Evolutionary conservation across 2,888 invertebrate species (phyloP).

Genomic region (Tetragonula carbonaria): DNA sequence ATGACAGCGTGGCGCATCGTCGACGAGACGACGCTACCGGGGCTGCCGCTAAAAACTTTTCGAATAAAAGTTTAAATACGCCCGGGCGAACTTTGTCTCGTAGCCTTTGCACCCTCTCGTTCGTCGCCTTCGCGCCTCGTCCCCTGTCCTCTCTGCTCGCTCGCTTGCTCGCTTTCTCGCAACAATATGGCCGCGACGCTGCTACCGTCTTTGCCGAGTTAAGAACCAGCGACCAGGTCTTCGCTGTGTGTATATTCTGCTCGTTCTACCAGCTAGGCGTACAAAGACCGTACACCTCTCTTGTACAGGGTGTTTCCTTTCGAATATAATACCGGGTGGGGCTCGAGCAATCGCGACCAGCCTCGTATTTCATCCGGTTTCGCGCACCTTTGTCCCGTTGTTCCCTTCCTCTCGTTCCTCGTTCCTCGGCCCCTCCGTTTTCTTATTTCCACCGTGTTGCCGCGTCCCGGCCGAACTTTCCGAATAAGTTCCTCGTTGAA

Average conservation of each 20-base stretch:
- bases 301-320: constrained; percentile 40
- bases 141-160: background rate
- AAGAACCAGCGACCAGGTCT: constrained; percentile 21
- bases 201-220: constrained; percentile 34
- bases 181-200: constrained; percentile 74
- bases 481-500: constrained; percentile 60
- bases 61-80: constrained; percentile 83
- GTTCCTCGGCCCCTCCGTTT: background rate
- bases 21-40: background rate
- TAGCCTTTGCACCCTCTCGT: constrained; percentile 31
- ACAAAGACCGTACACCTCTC: constrained; percentile 23
- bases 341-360: constrained; percentile 52
- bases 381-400: constrained; percentile 16
- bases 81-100: constrained; percentile 78
- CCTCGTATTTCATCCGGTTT: constrained; percentile 62
- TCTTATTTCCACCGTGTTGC: constrained; percentile 4
- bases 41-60: constrained; percentile 80
- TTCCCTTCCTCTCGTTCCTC: background rate
- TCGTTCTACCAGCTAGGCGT: background rate
- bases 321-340: background rate
- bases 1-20: constrained; percentile 17
- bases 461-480: constrained; percentile 61
- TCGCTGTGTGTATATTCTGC: constrained; percentile 6
- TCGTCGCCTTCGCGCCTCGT: no score
- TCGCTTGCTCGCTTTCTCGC: background rate